Evolutionary conservation across 2,888 invertebrate species (phyloP).

Genomic region (Ectropis crepuscularia): DNA sequence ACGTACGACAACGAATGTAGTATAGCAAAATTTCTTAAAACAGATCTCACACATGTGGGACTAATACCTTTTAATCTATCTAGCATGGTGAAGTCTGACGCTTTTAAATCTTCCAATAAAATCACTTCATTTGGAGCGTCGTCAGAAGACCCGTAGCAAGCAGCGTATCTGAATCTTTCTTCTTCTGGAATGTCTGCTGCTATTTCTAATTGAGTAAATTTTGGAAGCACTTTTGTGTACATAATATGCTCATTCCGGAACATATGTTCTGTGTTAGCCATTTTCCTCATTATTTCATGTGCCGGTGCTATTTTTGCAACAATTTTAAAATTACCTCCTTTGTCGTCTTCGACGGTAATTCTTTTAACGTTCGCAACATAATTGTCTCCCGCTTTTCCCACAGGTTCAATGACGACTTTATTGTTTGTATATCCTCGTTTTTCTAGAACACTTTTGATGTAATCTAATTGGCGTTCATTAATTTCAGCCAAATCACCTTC

Average conservation of each 20-base stretch:
- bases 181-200: slow-evolving; percentile 43
- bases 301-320: slow-evolving; percentile 53
- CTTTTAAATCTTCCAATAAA: slow-evolving; percentile 55
- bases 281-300: slow-evolving; percentile 35
- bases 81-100: slow-evolving; percentile 45
- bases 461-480: slow-evolving; percentile 35
- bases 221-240: slow-evolving; percentile 52
- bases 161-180: slow-evolving; percentile 49
- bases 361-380: slow-evolving; percentile 47
- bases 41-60: slow-evolving; percentile 45
- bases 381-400: slow-evolving; percentile 50
- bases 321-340: slow-evolving; percentile 48
- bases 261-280: slow-evolving; percentile 32
- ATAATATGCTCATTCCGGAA: slow-evolving; percentile 54
- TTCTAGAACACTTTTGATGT: slow-evolving; percentile 32
- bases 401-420: slow-evolving; percentile 34
- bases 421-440: slow-evolving; percentile 33
- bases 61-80: slow-evolving; percentile 47
- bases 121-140: slow-evolving; percentile 54
- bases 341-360: slow-evolving; percentile 41
- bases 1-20: slow-evolving; percentile 53
- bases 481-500: slow-evolving; percentile 37
- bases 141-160: slow-evolving; percentile 50
- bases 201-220: slow-evolving; percentile 48
- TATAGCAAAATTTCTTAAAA: slow-evolving; percentile 49